Evolutionary conservation across 2,888 invertebrate genomes (phyloP).

Genomic region (Troides oblongomaculatus): DNA sequence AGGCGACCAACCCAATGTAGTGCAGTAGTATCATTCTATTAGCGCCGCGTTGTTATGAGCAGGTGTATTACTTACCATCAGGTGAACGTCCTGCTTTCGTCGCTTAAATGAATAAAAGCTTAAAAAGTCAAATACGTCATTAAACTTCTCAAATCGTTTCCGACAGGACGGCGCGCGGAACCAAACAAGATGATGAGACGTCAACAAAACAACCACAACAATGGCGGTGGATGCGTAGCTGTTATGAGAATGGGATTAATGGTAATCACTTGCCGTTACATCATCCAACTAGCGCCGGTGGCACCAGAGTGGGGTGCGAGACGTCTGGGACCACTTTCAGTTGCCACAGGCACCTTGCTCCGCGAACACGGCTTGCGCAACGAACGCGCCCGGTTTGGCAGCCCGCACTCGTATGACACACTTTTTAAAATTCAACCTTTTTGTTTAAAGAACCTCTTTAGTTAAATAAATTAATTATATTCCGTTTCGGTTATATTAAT

Average conservation of each 20-base stretch:
- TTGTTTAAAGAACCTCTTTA: conserved; percentile 25
- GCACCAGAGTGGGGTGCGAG: conserved; percentile 48
- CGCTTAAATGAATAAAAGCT: too few relatives aligned
- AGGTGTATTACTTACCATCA: too few relatives aligned
- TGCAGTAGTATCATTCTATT: too few relatives aligned
- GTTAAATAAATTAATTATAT: too few relatives aligned
- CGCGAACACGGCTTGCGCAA: conserved; percentile 57
- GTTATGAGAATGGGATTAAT: conserved; percentile 57
- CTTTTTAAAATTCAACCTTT: conserved; percentile 48
- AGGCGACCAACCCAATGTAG: too few relatives aligned
- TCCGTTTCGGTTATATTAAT: not conserved
- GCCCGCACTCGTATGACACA: conserved; percentile 69
- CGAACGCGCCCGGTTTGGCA: conserved; percentile 50
- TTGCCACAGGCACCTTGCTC: conserved; percentile 58
- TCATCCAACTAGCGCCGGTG: conserved; percentile 51
- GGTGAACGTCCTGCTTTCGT: too few relatives aligned
- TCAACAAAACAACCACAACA: conserved; percentile 43
- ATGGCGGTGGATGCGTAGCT: conserved; percentile 46
- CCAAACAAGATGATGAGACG: conserved; percentile 35
- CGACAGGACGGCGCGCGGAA: conserved; percentile 30
- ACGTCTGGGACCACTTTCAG: conserved; percentile 65
- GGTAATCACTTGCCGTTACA: conserved; percentile 45
- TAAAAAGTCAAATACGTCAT: too few relatives aligned
- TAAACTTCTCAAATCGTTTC: conserved; percentile 30
- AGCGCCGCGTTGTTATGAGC: too few relatives aligned